Conservation (phyloP, 2,888 invertebrate species). For the Parnassius orleans region DNA sequence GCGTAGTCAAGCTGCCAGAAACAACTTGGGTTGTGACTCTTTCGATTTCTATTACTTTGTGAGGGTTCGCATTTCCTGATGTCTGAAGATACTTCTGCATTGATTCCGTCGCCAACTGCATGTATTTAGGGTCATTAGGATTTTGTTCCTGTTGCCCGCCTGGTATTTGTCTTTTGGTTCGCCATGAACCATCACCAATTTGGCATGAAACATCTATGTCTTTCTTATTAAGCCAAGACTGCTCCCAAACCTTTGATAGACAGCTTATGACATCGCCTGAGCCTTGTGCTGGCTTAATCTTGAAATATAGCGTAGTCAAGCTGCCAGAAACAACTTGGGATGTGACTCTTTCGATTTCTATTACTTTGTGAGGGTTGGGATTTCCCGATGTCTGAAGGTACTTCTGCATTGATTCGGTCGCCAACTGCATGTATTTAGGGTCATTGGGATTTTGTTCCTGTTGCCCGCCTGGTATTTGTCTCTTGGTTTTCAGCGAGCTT, state of each 20-base stretch:
- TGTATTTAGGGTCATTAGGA: slow-evolving; percentile 38
- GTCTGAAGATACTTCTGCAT: slow-evolving; percentile 41
- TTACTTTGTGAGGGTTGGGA: too few species aligned
- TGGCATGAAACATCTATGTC: slow-evolving; percentile 42
- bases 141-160: slow-evolving; percentile 33
- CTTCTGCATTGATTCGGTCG: too few species aligned
- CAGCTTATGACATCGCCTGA: slow-evolving; percentile 42
- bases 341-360: too few species aligned
- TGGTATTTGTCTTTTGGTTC: slow-evolving; percentile 26
- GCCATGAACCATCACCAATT: slow-evolving; percentile 11
- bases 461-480: too few species aligned
- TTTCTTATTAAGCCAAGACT: slow-evolving; percentile 71
- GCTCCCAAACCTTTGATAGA: slow-evolving; percentile 76
- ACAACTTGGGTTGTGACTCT: slow-evolving; percentile 44
- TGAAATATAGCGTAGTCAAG: too few species aligned
- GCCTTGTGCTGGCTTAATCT: too few species aligned
- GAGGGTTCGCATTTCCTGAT: slow-evolving; percentile 32
- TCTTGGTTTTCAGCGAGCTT: too few species aligned
- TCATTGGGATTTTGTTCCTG: too few species aligned
- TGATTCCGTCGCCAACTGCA: slow-evolving; percentile 44
- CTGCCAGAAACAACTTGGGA: too few species aligned
- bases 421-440: too few species aligned
- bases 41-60: slow-evolving; percentile 44
- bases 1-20: slow-evolving; percentile 41
- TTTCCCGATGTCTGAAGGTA: too few species aligned